A percentile compares a stretch with the other conserved stretches of the same genome.
These are phyloP conservation scores for Drosophila siamana DNA, from an alignment of 2,888 invertebrate genomes.

Conservation along the genomic window DNA sequence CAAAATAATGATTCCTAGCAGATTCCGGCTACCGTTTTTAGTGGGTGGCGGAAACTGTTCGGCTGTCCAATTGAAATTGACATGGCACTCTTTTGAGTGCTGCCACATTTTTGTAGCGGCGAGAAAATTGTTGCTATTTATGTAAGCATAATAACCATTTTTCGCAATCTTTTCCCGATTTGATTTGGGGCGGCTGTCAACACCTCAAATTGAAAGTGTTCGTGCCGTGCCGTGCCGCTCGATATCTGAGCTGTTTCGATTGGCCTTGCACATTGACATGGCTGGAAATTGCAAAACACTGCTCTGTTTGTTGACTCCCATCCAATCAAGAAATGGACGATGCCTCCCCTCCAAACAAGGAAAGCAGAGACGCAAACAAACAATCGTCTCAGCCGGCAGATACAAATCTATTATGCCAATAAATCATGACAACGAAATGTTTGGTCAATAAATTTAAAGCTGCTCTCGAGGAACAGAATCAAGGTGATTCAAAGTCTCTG, in stretches of 20 bases:
- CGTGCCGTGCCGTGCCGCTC: constrained; percentile 16
- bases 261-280: constrained; percentile 57
- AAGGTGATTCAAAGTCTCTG: background rate
- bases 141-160: constrained; percentile 18
- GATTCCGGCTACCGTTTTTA: constrained; percentile 36
- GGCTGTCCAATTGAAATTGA: constrained; percentile 52
- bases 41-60: too few relatives aligned
- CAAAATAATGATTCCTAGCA: constrained; percentile 32
- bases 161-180: constrained; percentile 6
- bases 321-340: constrained; percentile 47
- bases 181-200: constrained; percentile 57
- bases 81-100: constrained; percentile 42
- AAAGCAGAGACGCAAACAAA: background rate
- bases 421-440: constrained; percentile 53
- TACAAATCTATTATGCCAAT: constrained; percentile 58
- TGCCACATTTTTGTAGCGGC: constrained; percentile 24
- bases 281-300: constrained; percentile 40
- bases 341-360: background rate
- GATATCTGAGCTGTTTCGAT: constrained; percentile 43
- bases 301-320: constrained; percentile 35
- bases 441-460: constrained; percentile 65
- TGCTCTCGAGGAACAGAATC: background rate
- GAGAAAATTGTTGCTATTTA: constrained; percentile 47
- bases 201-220: constrained; percentile 58
- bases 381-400: constrained; percentile 18